A percentile compares a stretch with the other conserved stretches of the same genome.
phyloP scores from a whole-genome alignment of 2,113 vertebrate genomes.

The Telmatochromis sp. region DNA sequence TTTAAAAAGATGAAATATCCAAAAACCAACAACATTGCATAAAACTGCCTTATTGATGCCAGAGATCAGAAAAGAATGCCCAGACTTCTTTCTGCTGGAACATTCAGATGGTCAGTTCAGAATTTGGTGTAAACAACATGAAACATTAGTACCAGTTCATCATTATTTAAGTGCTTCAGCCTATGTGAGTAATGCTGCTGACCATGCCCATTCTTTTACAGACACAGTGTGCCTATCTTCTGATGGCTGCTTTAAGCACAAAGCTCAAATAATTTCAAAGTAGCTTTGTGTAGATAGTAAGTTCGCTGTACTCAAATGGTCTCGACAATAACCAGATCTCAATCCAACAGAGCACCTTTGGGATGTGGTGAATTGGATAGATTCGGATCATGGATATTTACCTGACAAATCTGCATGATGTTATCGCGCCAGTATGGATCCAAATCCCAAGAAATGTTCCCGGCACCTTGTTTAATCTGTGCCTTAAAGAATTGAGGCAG shows the following conservation, averaged over 20 bases:
- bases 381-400: neutral
- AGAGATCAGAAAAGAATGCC: neutral
- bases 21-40: no score
- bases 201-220: neutral
- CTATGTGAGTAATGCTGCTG: neutral
- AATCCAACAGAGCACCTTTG: neutral
- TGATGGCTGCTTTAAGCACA: neutral
- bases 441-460: neutral
- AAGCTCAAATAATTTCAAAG: neutral
- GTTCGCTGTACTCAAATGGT: neutral
- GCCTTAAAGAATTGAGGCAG: neutral
- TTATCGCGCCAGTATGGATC: neutral
- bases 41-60: neutral
- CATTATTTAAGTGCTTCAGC: neutral
- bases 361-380: neutral
- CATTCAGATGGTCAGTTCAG: neutral
- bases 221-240: neutral
- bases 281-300: neutral
- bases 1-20: neutral
- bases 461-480: neutral
- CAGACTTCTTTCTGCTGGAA: neutral
- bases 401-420: neutral
- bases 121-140: neutral
- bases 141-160: neutral
- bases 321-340: neutral